Conservation (phyloP, 2,113 vertebrate genomes). For the Pyrgilauda ruficollis region DNA sequence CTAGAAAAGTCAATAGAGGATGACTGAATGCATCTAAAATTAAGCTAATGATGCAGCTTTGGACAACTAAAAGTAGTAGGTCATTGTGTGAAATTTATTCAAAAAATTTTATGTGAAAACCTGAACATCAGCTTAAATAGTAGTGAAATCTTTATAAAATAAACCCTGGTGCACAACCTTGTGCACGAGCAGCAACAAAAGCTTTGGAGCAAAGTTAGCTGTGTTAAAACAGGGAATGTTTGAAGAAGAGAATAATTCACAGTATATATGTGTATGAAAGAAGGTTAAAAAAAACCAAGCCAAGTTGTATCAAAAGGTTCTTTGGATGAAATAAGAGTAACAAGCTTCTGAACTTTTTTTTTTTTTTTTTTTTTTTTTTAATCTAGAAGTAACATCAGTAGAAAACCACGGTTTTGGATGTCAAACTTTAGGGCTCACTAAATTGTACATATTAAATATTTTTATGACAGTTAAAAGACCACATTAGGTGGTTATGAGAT, state of each 20-base stretch:
- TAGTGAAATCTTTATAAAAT: background rate
- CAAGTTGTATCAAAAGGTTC: background rate
- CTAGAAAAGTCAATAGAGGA: background rate
- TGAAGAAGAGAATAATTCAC: background rate
- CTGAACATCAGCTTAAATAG: background rate
- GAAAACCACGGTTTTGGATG: background rate
- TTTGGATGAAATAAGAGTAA: background rate
- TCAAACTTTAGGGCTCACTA: background rate
- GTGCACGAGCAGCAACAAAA: background rate
- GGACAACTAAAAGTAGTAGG: background rate
- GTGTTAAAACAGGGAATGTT: background rate
- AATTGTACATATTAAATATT: background rate
- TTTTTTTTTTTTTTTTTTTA: background rate
- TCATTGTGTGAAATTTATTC: background rate
- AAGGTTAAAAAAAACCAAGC: background rate
- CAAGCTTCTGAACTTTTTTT: background rate
- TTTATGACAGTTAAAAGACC: background rate
- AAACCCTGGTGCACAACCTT: background rate
- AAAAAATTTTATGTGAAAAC: background rate
- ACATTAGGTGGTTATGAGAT: background rate
- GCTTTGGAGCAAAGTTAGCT: background rate
- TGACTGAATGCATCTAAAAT: background rate
- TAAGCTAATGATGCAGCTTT: background rate
- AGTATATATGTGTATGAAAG: background rate
- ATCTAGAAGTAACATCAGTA: background rate